Conservation (phyloP, 2,888 invertebrate species). For the Allygus modestus region DNA sequence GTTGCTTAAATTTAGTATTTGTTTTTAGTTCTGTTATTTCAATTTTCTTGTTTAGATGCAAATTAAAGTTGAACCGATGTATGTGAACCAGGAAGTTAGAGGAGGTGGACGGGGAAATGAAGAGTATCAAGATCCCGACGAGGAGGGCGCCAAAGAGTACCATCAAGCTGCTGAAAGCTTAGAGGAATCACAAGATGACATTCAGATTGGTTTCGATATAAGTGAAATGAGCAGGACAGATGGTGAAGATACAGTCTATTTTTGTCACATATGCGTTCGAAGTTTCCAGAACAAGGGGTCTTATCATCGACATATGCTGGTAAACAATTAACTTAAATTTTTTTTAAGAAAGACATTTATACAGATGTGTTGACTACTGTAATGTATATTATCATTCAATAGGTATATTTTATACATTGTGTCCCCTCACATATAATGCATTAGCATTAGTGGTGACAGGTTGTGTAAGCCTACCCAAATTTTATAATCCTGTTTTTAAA, state of each 20-base stretch:
- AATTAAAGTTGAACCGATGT: neutral
- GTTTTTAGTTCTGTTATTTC: too few species aligned
- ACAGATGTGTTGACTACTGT: too few species aligned
- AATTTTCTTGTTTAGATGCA: neutral
- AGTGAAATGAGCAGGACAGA: neutral
- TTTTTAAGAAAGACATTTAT: too few species aligned
- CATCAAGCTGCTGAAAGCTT: neutral
- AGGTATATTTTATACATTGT: too few species aligned
- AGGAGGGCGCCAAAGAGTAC: neutral
- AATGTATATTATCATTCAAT: too few species aligned
- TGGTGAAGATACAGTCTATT: neutral
- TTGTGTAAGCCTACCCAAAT: too few species aligned
- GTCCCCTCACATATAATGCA: too few species aligned
- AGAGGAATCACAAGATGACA: conserved; percentile 52
- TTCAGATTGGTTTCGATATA: conserved; percentile 22
- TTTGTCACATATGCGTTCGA: conserved; percentile 67
- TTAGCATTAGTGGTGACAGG: too few species aligned
- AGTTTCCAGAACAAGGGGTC: conserved; percentile 67
- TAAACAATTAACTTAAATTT: neutral
- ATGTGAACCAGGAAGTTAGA: neutral
- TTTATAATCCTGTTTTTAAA: too few species aligned
- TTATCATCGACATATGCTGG: conserved; percentile 68
- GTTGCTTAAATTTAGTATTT: too few species aligned
- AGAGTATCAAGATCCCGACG: neutral
- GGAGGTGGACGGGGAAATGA: neutral